Evolutionary conservation across 2,888 invertebrate genomes (phyloP), one percentile per base, ranked within the genome.

Genomic region (Stenchaetothrips biformis): DNA sequence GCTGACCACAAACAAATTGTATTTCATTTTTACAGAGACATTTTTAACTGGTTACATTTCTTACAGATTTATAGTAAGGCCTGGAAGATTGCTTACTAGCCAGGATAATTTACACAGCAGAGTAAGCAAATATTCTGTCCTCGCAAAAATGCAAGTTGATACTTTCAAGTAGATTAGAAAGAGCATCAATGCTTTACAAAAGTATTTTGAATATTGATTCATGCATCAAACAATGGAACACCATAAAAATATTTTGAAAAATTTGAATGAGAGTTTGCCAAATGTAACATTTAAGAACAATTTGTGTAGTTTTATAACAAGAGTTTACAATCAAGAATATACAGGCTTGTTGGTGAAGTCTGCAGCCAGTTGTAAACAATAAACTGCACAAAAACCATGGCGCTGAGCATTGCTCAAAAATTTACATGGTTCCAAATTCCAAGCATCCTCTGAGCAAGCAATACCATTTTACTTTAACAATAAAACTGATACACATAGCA

Each of bases 11-110:
- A 74, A 74, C 25, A 21, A 74, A 11, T 74, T 74, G 21, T 11
- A 74, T 53, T 53, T 53, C 18, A 18, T 74, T 74, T 74, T 74
- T 74, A 74, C 67, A 74, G 67, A 74, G 53, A 53, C 53, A 18
- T 53, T 53, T 53, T 53, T 18, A 67, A 74, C 21, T 21, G 67
- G 67, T 74, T 74, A 74, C 21, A 67, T 21, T 67, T 67, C 67
- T 25, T 74, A 74, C 67, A 74, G 67, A 74, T 25, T 74, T 74
- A 74, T 1, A 74, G 67, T 74, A 74, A 74, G 67, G 67, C 67
- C 67, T 74, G 67, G 67, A 74, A 74, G 67, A 74, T 74, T 74
- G 67, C 67, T 74, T 74, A 74, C 67, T 74, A 74, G 25, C 21
- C 67, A 74, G 67, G 11, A 74, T 74, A 74, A 74, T 74, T 74